Evolutionary conservation across 2,113 vertebrate genomes (phyloP).

Genomic region (Lepus europaeus): DNA sequence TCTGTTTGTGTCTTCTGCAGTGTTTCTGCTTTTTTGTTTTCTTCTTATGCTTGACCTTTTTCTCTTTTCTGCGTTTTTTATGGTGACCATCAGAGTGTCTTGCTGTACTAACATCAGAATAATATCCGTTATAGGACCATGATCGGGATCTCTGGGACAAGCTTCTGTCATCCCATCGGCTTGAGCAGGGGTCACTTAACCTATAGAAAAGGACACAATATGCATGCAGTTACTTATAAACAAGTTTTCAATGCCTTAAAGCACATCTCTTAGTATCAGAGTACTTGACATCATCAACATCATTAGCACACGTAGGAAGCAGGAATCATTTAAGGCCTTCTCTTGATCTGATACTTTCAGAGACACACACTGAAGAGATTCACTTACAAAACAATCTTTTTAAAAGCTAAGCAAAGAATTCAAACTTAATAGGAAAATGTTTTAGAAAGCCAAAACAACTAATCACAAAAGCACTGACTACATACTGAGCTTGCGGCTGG

Average conservation of each 20-base stretch:
- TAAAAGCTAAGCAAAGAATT: slow-evolving; percentile 16
- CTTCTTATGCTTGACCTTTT: slow-evolving; percentile 95
- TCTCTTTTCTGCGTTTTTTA: slow-evolving; percentile 92
- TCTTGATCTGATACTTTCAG: not conserved
- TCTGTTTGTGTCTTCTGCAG: slow-evolving; percentile 93
- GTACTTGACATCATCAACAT: not conserved
- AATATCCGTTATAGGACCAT: slow-evolving; percentile 91
- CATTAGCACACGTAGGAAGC: not conserved
- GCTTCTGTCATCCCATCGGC: slow-evolving; percentile 95
- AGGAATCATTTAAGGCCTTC: not conserved
- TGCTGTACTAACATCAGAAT: slow-evolving; percentile 89
- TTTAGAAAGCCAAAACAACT: slow-evolving; percentile 42
- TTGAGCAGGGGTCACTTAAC: slow-evolving; percentile 91
- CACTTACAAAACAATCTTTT: not conserved
- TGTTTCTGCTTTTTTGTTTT: slow-evolving; percentile 96
- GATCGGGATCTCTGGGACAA: slow-evolving; percentile 93
- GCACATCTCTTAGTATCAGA: not conserved
- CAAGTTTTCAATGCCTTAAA: slow-evolving; percentile 17
- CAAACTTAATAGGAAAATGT: not conserved
- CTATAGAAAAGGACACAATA: slow-evolving; percentile 72
- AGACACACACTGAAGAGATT: not conserved
- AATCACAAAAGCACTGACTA: slow-evolving; percentile 1
- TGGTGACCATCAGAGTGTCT: slow-evolving; percentile 88
- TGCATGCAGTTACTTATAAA: slow-evolving; percentile 16
- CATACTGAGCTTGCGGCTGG: not conserved